Evolutionary conservation across 2,113 vertebrate genomes (phyloP).

Genomic region (Bujurquina vittata): DNA sequence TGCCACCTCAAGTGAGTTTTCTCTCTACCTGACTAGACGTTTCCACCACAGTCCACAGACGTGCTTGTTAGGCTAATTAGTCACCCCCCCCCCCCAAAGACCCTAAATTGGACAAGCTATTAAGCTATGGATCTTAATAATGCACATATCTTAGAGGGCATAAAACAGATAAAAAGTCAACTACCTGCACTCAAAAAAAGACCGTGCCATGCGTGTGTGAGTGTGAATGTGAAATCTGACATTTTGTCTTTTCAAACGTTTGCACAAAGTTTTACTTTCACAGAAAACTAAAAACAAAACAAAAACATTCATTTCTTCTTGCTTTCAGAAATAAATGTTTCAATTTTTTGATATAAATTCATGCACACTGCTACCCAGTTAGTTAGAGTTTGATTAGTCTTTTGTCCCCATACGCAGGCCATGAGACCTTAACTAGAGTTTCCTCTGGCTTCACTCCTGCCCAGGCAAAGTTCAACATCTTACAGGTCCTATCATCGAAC

Average conservation of each 20-base stretch:
- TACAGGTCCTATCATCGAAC: no score
- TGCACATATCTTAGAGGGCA: no score
- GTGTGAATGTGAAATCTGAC: neutral
- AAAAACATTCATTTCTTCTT: no score
- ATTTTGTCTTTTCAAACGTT: neutral
- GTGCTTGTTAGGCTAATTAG: neutral
- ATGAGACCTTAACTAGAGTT: neutral
- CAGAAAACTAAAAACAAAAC: no score
- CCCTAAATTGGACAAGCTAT: no score
- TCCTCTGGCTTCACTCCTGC: neutral
- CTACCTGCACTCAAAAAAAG: accelerated
- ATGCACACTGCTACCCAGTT: neutral
- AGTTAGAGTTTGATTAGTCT: neutral
- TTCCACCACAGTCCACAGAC: neutral
- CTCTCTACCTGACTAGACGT: neutral
- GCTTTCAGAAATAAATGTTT: no score
- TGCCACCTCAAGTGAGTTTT: neutral
- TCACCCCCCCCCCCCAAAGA: neutral
- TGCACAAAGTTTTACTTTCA: no score
- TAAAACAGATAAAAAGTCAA: neutral
- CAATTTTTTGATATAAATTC: no score
- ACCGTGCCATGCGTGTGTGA: neutral
- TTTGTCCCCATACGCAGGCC: neutral
- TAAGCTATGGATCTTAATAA: no score
- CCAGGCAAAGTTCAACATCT: no score